phyloP scores from a whole-genome alignment of 92 coral and sea anemone genomes.

The Phenganax stokvisi region DNA sequence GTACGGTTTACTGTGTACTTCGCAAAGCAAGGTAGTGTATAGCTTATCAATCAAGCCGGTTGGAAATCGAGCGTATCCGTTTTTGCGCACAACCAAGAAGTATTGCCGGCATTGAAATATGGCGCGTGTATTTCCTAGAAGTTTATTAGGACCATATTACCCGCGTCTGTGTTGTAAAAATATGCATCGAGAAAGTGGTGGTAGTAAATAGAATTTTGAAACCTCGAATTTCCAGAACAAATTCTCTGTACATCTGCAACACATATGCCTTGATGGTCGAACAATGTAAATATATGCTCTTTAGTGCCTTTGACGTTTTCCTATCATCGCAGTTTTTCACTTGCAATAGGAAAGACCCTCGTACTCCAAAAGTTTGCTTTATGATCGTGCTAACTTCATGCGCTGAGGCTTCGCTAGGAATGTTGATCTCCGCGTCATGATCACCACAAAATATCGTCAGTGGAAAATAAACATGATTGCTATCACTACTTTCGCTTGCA shows the following conservation, averaged over 20 bases:
- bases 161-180: not conserved
- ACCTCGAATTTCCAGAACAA: constrained; percentile 28
- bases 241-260: constrained; percentile 29
- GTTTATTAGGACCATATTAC: not conserved
- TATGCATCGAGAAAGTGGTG: not conserved
- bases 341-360: constrained; percentile 31
- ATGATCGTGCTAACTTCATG: constrained; percentile 23
- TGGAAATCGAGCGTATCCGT: too few relatives aligned
- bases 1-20: too few relatives aligned
- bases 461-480: not conserved
- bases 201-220: not conserved
- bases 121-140: too few relatives aligned
- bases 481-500: not conserved
- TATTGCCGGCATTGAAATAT: too few relatives aligned
- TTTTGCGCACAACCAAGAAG: too few relatives aligned
- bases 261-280: constrained; percentile 33
- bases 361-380: constrained; percentile 27
- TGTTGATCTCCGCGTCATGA: not conserved
- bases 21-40: too few relatives aligned
- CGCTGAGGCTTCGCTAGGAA: constrained; percentile 28
- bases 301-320: not conserved
- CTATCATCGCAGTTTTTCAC: constrained; percentile 11
- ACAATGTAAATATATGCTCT: constrained; percentile 27
- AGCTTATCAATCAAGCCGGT: too few relatives aligned
- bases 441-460: constrained; percentile 27